Evolutionary conservation across 2,113 vertebrate genomes (phyloP).

Genomic region (Apodemus speciosus): DNA sequence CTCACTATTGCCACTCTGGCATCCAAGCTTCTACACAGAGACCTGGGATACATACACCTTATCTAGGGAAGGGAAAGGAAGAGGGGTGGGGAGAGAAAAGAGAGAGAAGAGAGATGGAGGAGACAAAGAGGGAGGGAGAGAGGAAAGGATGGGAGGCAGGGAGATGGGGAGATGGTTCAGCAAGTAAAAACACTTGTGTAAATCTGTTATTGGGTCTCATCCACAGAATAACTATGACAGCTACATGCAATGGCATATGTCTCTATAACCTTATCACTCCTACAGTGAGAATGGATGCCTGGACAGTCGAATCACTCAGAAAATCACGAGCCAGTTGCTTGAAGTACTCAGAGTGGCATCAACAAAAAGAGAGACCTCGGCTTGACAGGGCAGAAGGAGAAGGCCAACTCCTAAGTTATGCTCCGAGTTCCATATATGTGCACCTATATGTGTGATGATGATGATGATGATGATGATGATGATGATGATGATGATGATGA

Average conservation of each 20-base stretch:
- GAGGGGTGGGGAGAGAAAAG: background rate
- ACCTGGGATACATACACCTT: background rate
- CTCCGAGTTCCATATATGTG: background rate
- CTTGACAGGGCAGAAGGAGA: background rate
- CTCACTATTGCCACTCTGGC: background rate
- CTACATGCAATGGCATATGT: background rate
- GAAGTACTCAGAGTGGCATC: background rate
- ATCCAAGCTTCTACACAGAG: background rate
- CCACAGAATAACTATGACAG: background rate
- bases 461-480: background rate
- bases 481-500: background rate
- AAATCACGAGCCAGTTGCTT: background rate
- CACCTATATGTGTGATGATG: background rate
- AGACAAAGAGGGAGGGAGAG: background rate
- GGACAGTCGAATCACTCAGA: background rate
- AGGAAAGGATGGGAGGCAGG: background rate
- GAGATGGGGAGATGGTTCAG: background rate
- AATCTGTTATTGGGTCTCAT: background rate
- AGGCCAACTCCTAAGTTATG: too few species aligned
- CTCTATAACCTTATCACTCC: too few species aligned
- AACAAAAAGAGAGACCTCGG: too few species aligned
- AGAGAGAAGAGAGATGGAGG: background rate
- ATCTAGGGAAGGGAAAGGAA: background rate
- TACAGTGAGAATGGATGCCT: background rate
- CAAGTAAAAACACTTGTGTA: background rate